Conservation (phyloP, 2,797 vertebrate genomes). For the Avahi laniger region DNA sequence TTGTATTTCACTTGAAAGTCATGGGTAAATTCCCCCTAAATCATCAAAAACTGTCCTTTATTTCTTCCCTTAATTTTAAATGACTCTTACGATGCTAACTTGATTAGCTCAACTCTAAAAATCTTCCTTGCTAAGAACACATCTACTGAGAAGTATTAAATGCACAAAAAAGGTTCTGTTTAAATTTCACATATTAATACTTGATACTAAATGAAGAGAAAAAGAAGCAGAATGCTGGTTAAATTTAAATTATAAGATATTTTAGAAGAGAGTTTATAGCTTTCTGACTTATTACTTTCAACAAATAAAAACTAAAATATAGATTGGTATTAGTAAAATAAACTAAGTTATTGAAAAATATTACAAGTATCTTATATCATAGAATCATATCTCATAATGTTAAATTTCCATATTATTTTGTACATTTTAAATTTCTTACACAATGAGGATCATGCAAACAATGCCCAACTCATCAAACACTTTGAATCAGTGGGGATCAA, state of each 20-base stretch:
- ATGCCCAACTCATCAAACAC: neutral
- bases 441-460: neutral
- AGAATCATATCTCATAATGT: neutral
- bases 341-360: neutral
- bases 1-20: neutral
- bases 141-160: slow-evolving; percentile 3
- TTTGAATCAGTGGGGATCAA: neutral
- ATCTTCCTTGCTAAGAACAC: neutral
- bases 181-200: slow-evolving; percentile 1
- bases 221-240: neutral
- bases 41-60: neutral
- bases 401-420: neutral
- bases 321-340: neutral
- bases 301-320: neutral
- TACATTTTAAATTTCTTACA: neutral
- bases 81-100: neutral
- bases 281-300: neutral
- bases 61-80: slow-evolving; percentile 30
- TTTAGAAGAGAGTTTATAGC: neutral
- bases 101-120: slow-evolving; percentile 27
- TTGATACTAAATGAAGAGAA: neutral
- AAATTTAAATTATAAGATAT: neutral
- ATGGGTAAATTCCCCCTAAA: neutral
- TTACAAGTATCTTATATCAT: neutral
- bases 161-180: neutral